phyloP scores from a whole-genome alignment of 2,797 vertebrate species.

The Thaleichthys pacificus region DNA sequence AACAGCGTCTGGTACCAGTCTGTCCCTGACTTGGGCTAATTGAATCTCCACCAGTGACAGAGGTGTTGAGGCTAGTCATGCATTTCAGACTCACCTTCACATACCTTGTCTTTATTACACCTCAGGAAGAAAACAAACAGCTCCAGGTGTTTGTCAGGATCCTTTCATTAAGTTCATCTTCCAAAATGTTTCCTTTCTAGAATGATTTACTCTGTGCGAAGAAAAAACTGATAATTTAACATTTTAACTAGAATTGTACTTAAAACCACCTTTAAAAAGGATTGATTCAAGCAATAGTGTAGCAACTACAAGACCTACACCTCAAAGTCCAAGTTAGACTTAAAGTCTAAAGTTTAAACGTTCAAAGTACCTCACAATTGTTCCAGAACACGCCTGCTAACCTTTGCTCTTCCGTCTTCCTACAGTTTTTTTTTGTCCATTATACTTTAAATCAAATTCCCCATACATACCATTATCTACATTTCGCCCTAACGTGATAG shows the following conservation, averaged over 20 bases:
- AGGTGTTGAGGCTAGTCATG: background rate
- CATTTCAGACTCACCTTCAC: background rate
- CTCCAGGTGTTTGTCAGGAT: background rate
- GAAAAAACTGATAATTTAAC: background rate
- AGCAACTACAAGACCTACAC: background rate
- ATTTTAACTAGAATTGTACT: background rate
- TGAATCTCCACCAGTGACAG: background rate
- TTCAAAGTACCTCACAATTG: background rate
- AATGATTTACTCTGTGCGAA: background rate
- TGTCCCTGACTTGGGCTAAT: background rate
- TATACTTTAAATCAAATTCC: background rate
- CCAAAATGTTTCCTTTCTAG: background rate
- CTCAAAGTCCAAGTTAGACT: background rate
- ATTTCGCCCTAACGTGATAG: background rate
- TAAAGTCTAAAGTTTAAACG: background rate
- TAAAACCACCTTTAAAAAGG: background rate
- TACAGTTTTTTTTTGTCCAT: background rate
- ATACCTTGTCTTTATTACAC: background rate
- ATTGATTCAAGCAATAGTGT: background rate
- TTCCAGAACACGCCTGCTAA: background rate
- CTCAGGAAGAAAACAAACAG: background rate
- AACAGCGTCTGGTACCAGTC: constrained; percentile 10
- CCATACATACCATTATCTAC: background rate
- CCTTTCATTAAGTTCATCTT: background rate
- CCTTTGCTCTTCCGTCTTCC: background rate